phyloP scores from a whole-genome alignment of 2,797 vertebrate genomes.

The Notamacropus eugenii region DNA sequence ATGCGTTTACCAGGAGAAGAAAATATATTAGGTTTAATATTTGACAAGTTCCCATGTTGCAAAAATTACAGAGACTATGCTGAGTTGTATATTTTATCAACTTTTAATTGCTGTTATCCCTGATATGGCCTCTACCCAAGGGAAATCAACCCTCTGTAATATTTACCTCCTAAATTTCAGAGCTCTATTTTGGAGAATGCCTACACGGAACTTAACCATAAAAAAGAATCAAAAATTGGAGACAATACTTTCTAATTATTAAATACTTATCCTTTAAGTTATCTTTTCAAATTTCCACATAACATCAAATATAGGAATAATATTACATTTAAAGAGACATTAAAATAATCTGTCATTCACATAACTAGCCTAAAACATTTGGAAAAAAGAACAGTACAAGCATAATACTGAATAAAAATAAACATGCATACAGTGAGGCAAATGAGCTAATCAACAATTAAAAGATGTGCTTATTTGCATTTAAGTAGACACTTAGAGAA shows the following conservation, averaged over 20 bases:
- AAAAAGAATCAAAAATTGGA: neutral
- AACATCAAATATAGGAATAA: neutral
- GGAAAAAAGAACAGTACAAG: neutral
- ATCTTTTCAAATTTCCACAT: conserved; percentile 30
- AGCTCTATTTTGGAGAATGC: neutral
- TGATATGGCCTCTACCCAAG: neutral
- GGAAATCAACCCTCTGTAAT: neutral
- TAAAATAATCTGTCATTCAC: conserved; percentile 37
- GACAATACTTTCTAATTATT: neutral
- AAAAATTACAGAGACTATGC: neutral
- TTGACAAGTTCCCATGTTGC: neutral
- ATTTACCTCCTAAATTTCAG: neutral
- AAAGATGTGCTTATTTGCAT: neutral
- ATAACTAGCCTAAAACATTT: neutral
- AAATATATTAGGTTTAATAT: neutral
- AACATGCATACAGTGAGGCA: neutral
- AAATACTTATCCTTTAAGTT: conserved; percentile 25
- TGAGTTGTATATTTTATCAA: neutral
- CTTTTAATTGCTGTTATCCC: neutral
- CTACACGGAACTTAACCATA: neutral
- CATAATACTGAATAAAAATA: conserved; percentile 39
- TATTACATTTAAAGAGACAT: conserved; percentile 10
- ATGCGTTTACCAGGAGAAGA: neutral
- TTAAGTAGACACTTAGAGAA: neutral
- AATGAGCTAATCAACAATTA: conserved; percentile 23